phyloP scores from a whole-genome alignment of 2,113 vertebrate species.

The Rhabdomys dilectus region DNA sequence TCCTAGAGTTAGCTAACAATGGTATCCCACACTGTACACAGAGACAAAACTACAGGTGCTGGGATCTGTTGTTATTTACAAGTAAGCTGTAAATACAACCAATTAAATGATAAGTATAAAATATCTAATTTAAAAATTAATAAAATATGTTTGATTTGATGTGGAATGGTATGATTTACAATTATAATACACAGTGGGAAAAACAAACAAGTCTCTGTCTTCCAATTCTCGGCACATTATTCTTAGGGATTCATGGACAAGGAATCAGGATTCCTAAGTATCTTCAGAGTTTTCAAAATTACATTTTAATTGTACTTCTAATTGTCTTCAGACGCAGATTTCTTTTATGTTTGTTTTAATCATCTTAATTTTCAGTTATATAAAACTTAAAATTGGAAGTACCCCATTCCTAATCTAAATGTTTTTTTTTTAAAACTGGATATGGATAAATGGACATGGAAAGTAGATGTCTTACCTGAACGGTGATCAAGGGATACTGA shows the following conservation, averaged over 20 bases:
- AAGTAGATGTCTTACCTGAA: conserved; percentile 75
- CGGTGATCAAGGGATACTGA: conserved; percentile 75
- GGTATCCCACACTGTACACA: not conserved
- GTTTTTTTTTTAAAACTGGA: not conserved
- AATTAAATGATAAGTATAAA: not conserved
- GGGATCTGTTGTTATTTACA: not conserved
- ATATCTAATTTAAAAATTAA: not conserved
- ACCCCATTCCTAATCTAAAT: not conserved
- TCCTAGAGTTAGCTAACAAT: not conserved
- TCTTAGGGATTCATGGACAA: not conserved
- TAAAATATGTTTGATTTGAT: not conserved
- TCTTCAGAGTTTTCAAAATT: not conserved
- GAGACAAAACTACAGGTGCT: not conserved
- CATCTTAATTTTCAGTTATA: conserved; percentile 23
- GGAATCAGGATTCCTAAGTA: not conserved
- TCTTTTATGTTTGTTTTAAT: not conserved
- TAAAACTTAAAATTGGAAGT: not conserved
- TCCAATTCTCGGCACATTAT: not conserved
- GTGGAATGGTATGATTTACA: not conserved
- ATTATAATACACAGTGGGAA: not conserved
- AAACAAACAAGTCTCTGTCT: not conserved
- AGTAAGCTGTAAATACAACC: not conserved
- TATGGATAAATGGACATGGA: not conserved
- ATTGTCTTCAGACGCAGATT: not conserved
- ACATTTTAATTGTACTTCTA: not conserved